Percentiles rank a stretch among this genome's conserved stretches.
Evolutionary conservation across 2,113 vertebrate genomes (phyloP).

Genomic region (Peromyscus polionotus): DNA sequence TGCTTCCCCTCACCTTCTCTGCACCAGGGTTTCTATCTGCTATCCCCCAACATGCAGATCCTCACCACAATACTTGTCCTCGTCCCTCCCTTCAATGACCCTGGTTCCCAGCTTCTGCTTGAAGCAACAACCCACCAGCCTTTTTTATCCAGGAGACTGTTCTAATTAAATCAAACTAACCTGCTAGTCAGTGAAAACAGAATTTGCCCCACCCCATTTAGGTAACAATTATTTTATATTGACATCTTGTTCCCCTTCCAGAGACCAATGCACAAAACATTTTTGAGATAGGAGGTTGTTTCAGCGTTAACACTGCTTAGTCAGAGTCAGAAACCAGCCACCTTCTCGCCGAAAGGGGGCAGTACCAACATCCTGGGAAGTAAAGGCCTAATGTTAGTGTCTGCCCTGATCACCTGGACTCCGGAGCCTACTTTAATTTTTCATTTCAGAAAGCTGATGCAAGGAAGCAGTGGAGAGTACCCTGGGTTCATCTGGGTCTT

Average conservation of each 20-base stretch:
- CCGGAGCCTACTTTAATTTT: background rate
- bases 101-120: background rate
- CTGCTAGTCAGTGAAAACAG: background rate
- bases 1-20: background rate
- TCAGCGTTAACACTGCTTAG: background rate
- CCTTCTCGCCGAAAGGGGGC: background rate
- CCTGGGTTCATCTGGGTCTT: background rate
- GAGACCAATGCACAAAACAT: background rate
- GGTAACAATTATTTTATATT: background rate
- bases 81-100: background rate
- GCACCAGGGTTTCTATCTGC: background rate
- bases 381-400: background rate
- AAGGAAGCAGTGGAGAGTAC: background rate
- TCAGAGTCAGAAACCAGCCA: constrained; percentile 30
- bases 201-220: background rate
- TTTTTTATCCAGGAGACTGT: background rate
- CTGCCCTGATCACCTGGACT: background rate
- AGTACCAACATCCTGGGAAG: background rate
- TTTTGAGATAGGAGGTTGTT: background rate
- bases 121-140: background rate
- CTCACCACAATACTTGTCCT: background rate
- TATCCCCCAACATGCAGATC: background rate
- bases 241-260: background rate
- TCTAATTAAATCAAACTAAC: background rate
- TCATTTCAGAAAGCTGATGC: constrained; percentile 15